phyloP scores from a whole-genome alignment of 2,888 invertebrate genomes.

The Drosophila suboccidentalis region DNA sequence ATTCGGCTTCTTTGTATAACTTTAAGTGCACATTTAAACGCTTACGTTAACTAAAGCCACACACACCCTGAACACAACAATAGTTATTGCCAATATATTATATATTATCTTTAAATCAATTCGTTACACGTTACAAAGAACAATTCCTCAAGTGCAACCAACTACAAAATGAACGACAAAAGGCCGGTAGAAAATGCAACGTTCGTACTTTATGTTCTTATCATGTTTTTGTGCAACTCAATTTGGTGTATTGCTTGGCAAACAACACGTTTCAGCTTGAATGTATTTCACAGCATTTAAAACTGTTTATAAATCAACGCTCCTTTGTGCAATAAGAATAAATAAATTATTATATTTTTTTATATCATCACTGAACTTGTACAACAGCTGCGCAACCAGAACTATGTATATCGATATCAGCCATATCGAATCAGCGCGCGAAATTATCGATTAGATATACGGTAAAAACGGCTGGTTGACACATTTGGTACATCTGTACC shows the following conservation, averaged over 20 bases:
- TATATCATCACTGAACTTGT: constrained; percentile 29
- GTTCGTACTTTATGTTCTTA: constrained; percentile 19
- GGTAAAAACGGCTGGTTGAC: background rate
- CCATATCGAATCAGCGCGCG: constrained; percentile 12
- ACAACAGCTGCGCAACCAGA: constrained; percentile 46
- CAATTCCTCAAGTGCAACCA: constrained; percentile 21
- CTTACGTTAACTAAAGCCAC: background rate
- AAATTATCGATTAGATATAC: background rate
- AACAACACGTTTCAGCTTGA: background rate
- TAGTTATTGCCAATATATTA: background rate
- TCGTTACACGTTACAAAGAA: constrained; percentile 37
- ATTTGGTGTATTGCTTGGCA: background rate
- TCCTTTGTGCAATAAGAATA: constrained; percentile 30
- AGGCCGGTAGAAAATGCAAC: constrained; percentile 53
- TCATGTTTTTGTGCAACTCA: constrained; percentile 29
- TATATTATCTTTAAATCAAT: constrained; percentile 29
- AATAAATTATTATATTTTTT: constrained; percentile 36
- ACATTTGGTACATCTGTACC: too few relatives aligned
- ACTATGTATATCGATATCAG: constrained; percentile 6
- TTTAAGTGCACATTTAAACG: constrained; percentile 44
- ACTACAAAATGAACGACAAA: constrained; percentile 23
- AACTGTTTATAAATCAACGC: constrained; percentile 26
- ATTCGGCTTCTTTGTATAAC: background rate
- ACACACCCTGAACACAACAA: constrained; percentile 14
- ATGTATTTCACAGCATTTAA: constrained; percentile 18